These are phyloP conservation scores for Rhea americana DNA, from an alignment of 2,113 vertebrate genomes.

Conservation along the genomic window DNA sequence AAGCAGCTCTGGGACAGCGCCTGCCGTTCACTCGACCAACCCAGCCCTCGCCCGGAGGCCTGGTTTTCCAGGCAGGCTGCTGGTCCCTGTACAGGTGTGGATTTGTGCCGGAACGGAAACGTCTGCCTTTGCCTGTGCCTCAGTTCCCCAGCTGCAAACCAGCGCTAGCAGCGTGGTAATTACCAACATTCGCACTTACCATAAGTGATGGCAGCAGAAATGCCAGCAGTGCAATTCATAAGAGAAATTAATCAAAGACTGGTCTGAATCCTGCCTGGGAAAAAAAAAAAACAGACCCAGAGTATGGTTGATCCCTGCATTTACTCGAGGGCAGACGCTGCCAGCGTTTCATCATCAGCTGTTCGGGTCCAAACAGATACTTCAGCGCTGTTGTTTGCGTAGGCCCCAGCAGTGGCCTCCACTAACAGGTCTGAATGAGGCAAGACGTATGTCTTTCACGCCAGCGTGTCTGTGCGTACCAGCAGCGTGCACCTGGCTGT, in stretches of 20 bases:
- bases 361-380: constrained; percentile 32
- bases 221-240: constrained; percentile 30
- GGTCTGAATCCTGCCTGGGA: constrained; percentile 11
- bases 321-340: constrained; percentile 35
- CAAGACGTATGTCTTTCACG: constrained; percentile 1
- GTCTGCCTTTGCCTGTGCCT: background rate
- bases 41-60: background rate
- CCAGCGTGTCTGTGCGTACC: constrained; percentile 28
- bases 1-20: background rate
- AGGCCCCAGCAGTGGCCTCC: constrained; percentile 5
- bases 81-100: background rate
- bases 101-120: background rate
- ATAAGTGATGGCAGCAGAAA: constrained; percentile 17
- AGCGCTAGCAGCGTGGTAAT: background rate
- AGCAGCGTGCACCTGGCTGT: constrained; percentile 40
- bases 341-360: constrained; percentile 52
- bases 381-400: constrained; percentile 23
- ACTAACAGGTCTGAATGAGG: constrained; percentile 19
- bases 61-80: background rate
- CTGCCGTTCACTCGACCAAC: background rate
- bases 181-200: background rate
- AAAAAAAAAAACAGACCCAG: constrained; percentile 21
- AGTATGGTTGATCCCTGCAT: constrained; percentile 29
- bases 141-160: background rate
- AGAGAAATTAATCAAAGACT: constrained; percentile 50